Evolutionary conservation across 2,888 invertebrate genomes (phyloP).

Genomic region (Melieria picta): DNA sequence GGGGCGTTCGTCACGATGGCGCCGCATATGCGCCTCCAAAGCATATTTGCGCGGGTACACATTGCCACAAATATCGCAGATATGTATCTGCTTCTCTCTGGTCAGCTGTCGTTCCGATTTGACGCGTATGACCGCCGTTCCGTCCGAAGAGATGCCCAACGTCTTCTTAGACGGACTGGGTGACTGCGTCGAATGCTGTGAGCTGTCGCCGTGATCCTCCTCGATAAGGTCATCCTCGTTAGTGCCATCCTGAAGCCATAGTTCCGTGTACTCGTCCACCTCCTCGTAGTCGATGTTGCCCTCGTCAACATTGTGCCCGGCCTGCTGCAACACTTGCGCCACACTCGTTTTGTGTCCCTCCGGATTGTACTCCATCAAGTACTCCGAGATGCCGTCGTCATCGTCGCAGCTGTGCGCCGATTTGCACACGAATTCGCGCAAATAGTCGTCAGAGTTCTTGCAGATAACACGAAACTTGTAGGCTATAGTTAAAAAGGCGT

Average conservation of each 20-base stretch:
- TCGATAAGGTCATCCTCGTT: conserved; percentile 33
- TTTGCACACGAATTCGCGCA: conserved; percentile 53
- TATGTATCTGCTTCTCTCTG: conserved; percentile 50
- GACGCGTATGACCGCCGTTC: conserved; percentile 39
- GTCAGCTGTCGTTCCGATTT: conserved; percentile 11
- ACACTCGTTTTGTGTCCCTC: conserved; percentile 23
- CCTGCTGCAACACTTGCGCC: conserved; percentile 27
- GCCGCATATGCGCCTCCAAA: conserved; percentile 62
- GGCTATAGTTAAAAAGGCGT: conserved; percentile 55
- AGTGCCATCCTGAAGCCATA: conserved; percentile 32
- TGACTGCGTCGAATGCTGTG: conserved; percentile 21
- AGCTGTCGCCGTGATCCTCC: conserved; percentile 21
- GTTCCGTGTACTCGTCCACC: conserved; percentile 32
- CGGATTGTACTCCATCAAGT: conserved; percentile 21
- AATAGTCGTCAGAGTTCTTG: conserved; percentile 60
- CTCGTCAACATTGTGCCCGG: conserved; percentile 27
- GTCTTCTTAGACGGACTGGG: conserved; percentile 41
- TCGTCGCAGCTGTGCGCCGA: conserved; percentile 18
- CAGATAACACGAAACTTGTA: conserved; percentile 63
- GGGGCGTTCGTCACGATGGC: conserved; percentile 62
- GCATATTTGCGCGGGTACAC: conserved; percentile 61
- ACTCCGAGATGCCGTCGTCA: conserved; percentile 28
- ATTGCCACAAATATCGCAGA: conserved; percentile 64
- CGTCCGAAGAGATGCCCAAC: conserved; percentile 48
- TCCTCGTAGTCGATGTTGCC: conserved; percentile 27